These are phyloP conservation scores for Hippocampus comes DNA, from an alignment of 2,113 vertebrate species.

Conservation along the genomic window DNA sequence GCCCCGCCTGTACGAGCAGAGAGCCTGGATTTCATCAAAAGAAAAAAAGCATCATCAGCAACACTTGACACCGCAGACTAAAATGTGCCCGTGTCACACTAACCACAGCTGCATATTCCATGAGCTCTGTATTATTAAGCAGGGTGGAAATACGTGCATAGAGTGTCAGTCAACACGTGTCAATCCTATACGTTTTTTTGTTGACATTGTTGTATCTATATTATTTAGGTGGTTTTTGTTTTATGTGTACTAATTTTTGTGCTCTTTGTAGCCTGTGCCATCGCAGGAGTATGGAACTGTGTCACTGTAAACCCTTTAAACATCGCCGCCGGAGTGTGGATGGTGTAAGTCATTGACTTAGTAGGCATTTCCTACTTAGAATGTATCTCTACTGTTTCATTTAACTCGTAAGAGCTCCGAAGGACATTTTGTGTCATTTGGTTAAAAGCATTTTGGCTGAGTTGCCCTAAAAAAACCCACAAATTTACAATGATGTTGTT, in stretches of 20 bases:
- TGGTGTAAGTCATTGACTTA: slow-evolving; percentile 84
- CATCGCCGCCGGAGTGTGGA: slow-evolving; percentile 93
- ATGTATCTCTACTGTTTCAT: background rate
- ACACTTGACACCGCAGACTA: slow-evolving; percentile 55
- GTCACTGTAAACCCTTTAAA: slow-evolving; percentile 92
- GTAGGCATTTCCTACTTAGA: background rate
- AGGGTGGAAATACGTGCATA: slow-evolving; percentile 12
- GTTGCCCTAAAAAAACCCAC: background rate
- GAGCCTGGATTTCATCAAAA: background rate
- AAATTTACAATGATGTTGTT: background rate
- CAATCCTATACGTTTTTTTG: background rate
- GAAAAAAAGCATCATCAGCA: background rate
- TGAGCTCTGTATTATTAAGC: slow-evolving; percentile 63
- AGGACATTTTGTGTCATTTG: too few species aligned
- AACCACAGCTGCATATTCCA: slow-evolving; percentile 53
- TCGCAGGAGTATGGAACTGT: slow-evolving; percentile 88
- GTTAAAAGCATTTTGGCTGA: too few species aligned
- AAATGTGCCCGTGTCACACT: slow-evolving; percentile 47
- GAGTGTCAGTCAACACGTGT: too few species aligned
- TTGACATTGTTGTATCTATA: background rate
- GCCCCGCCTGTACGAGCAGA: background rate
- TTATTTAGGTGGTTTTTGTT: background rate
- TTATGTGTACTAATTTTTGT: background rate
- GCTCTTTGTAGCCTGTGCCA: slow-evolving; percentile 77
- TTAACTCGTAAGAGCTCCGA: too few species aligned